A percentile compares a stretch with the other conserved stretches of the same genome.
Evolutionary conservation across 2,888 invertebrate species (phyloP).

Genomic region (Eremobia ochroleuca): DNA sequence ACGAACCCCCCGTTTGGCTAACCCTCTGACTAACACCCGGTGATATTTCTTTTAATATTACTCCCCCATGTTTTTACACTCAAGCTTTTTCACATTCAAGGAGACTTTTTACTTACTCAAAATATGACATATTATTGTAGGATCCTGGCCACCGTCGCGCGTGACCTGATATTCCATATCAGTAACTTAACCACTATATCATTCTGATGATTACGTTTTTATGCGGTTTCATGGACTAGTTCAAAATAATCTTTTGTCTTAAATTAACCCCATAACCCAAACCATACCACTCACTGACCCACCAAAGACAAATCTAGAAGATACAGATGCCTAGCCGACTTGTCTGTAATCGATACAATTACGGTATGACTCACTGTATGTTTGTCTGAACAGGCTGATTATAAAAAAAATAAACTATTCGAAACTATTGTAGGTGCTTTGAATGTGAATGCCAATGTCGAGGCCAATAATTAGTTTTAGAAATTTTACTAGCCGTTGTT

Average conservation of each 20-base stretch:
- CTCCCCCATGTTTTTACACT: background rate
- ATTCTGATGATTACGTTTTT: background rate
- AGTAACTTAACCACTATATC: background rate
- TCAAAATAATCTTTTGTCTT: background rate
- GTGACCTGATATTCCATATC: constrained; percentile 24
- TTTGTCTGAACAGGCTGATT: constrained; percentile 16
- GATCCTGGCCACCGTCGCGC: background rate
- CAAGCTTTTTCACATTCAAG: background rate
- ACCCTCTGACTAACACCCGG: background rate
- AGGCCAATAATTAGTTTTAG: constrained; percentile 50
- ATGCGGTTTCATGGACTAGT: background rate
- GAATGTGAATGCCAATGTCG: constrained; percentile 60
- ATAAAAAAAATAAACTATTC: constrained; percentile 41
- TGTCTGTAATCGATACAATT: constrained; percentile 41
- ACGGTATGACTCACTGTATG: constrained; percentile 49
- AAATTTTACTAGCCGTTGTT: background rate
- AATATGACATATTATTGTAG: background rate
- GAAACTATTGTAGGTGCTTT: constrained; percentile 43
- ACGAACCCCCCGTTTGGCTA: background rate
- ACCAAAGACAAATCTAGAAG: constrained; percentile 40
- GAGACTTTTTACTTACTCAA: background rate
- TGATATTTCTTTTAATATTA: constrained; percentile 2
- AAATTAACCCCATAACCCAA: background rate
- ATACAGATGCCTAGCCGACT: constrained; percentile 10
- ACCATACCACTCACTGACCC: constrained; percentile 5